These are phyloP conservation scores for Drosophila auraria DNA, from an alignment of 1,140 invertebrate genomes.

Conservation along the genomic window DNA sequence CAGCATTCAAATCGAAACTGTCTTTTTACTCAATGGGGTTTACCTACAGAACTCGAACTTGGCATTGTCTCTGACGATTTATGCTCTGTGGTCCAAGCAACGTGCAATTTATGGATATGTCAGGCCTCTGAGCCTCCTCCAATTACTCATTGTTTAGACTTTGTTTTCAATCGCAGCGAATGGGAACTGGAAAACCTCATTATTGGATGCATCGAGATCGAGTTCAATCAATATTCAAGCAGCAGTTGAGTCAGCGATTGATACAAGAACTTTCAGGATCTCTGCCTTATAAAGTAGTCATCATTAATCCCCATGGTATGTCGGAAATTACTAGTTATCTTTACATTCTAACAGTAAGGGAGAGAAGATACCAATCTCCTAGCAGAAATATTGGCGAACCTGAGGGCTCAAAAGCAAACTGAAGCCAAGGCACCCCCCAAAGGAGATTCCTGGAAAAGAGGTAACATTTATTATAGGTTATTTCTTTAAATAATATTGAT, in stretches of 20 bases:
- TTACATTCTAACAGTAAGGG: neutral
- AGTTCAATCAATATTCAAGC: slow-evolving; percentile 2
- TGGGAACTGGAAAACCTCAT: slow-evolving; percentile 21
- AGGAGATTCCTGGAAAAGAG: too few species aligned
- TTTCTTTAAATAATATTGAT: too few species aligned
- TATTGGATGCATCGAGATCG: slow-evolving; percentile 5
- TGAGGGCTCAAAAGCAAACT: too few species aligned
- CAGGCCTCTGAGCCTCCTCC: slow-evolving; percentile 27
- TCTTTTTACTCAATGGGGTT: slow-evolving; percentile 28
- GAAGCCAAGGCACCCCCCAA: too few species aligned
- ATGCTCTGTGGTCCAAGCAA: slow-evolving; percentile 9
- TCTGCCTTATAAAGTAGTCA: too few species aligned
- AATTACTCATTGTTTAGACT: slow-evolving; percentile 30
- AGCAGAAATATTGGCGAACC: too few species aligned
- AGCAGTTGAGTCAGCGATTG: neutral
- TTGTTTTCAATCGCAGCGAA: slow-evolving; percentile 7
- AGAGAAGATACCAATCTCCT: too few species aligned
- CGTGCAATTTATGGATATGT: slow-evolving; percentile 69
- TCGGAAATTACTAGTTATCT: neutral
- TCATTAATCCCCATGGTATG: too few species aligned
- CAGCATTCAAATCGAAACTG: slow-evolving; percentile 63
- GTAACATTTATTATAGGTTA: too few species aligned
- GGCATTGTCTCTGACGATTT: slow-evolving; percentile 49
- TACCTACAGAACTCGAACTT: neutral
- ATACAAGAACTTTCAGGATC: too few species aligned